Percentiles rank a stretch among this genome's conserved stretches.
Conservation (phyloP, 1,140 invertebrate genomes). For the Ctenoplectra terminalis region DNA sequence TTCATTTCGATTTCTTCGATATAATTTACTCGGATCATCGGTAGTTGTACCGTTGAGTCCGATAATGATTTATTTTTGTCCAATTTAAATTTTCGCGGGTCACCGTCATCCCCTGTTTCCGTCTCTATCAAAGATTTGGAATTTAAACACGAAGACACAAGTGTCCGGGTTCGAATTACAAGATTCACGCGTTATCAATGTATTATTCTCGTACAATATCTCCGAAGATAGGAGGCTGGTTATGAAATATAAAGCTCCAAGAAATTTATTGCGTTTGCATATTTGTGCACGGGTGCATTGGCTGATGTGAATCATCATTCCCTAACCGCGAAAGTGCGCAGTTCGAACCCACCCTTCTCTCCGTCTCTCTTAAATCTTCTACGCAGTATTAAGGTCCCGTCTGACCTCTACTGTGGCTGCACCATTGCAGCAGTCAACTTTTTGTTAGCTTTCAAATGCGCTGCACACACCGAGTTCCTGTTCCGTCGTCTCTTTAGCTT, state of each 20-base stretch:
- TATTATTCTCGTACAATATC: background rate
- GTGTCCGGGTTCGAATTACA: background rate
- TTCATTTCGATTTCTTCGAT: too few relatives aligned
- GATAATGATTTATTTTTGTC: too few relatives aligned
- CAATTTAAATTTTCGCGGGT: too few relatives aligned
- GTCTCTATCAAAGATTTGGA: too few relatives aligned
- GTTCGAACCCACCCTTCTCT: constrained; percentile 18
- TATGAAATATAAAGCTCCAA: background rate
- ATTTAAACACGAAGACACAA: background rate
- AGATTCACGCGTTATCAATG: background rate
- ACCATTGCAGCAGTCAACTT: constrained; percentile 25
- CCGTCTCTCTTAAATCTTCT: constrained; percentile 35
- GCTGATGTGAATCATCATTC: constrained; percentile 47
- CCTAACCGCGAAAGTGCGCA: constrained; percentile 53
- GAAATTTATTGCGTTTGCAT: constrained; percentile 5
- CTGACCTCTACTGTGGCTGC: constrained; percentile 33
- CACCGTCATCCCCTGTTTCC: too few relatives aligned
- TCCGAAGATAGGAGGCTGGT: background rate
- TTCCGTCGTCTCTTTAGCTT: background rate
- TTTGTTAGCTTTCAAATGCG: constrained; percentile 5
- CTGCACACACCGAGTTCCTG: background rate
- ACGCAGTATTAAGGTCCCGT: constrained; percentile 50
- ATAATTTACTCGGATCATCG: too few relatives aligned
- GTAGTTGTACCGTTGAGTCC: too few relatives aligned
- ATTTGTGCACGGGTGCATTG: constrained; percentile 24